Evolutionary conservation across 1,140 invertebrate genomes (phyloP).

Genomic region (Drosophila chauvacae): DNA sequence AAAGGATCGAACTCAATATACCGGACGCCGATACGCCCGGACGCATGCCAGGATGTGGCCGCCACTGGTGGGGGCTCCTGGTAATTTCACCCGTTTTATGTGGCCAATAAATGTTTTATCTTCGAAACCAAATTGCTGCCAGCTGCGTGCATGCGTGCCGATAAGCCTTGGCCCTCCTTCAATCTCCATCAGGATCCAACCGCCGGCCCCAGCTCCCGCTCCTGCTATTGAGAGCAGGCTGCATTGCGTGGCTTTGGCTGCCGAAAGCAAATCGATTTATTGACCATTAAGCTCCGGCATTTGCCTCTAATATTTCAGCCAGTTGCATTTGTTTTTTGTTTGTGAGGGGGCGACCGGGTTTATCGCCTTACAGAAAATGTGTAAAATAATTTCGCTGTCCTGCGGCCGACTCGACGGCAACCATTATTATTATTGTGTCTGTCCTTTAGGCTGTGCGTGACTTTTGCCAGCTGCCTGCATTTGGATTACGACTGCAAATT

Average conservation of each 20-base stretch:
- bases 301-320: slow-evolving; percentile 69
- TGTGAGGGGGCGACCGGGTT: slow-evolving; percentile 5
- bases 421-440: slow-evolving; percentile 17
- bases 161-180: slow-evolving; percentile 53
- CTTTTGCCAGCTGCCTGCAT: slow-evolving; percentile 52
- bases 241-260: slow-evolving; percentile 48
- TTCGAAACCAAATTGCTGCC: slow-evolving; percentile 75
- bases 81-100: slow-evolving; percentile 80
- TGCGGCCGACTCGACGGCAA: slow-evolving; percentile 9
- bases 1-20: slow-evolving; percentile 42
- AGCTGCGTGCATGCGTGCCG: slow-evolving; percentile 80
- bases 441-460: slow-evolving; percentile 54
- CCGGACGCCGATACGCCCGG: background rate
- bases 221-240: background rate
- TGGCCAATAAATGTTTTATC: slow-evolving; percentile 81
- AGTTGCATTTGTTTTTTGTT: slow-evolving; percentile 65
- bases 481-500: slow-evolving; percentile 67
- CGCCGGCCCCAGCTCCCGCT: background rate
- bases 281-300: slow-evolving; percentile 70
- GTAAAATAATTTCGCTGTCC: slow-evolving; percentile 56
- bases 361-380: slow-evolving; percentile 47
- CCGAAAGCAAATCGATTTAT: slow-evolving; percentile 73
- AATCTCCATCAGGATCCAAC: slow-evolving; percentile 6
- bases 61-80: slow-evolving; percentile 44
- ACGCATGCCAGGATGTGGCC: slow-evolving; percentile 37